A percentile compares a stretch with the other conserved stretches of the same genome.
Conservation (phyloP, 1,140 invertebrate genomes). For the Lithobius niger region DNA sequence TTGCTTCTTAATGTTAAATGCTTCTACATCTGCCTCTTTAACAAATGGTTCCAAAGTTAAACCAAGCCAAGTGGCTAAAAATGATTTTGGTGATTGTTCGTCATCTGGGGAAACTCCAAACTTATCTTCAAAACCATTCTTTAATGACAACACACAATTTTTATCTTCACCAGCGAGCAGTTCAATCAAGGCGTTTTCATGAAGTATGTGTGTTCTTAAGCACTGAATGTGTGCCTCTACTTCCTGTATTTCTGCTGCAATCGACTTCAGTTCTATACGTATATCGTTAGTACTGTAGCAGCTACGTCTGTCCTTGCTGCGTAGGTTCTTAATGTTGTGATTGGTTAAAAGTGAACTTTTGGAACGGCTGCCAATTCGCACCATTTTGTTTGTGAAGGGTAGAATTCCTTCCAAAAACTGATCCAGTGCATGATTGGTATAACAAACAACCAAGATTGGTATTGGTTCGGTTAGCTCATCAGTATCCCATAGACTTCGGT, state of each 20-base stretch:
- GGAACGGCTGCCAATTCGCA: constrained; percentile 57
- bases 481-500: constrained; percentile 22
- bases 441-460: constrained; percentile 67
- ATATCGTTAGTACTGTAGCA: neutral
- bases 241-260: neutral
- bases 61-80: neutral
- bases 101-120: neutral
- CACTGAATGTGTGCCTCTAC: neutral
- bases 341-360: constrained; percentile 40
- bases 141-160: no score
- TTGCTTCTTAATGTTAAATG: neutral
- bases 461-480: neutral
- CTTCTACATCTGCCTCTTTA: neutral
- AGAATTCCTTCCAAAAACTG: constrained; percentile 68
- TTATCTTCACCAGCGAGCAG: no score
- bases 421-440: constrained; percentile 77
- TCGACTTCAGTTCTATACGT: neutral
- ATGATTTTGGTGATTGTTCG: neutral
- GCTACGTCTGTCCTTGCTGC: neutral
- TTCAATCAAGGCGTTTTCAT: neutral
- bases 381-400: constrained; percentile 32
- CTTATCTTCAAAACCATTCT: neutral
- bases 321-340: no score
- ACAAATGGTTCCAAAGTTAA: neutral
- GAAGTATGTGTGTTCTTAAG: neutral